Evolutionary conservation across 1,140 invertebrate genomes (phyloP).

Genomic region (Trichogramma pretiosum): DNA sequence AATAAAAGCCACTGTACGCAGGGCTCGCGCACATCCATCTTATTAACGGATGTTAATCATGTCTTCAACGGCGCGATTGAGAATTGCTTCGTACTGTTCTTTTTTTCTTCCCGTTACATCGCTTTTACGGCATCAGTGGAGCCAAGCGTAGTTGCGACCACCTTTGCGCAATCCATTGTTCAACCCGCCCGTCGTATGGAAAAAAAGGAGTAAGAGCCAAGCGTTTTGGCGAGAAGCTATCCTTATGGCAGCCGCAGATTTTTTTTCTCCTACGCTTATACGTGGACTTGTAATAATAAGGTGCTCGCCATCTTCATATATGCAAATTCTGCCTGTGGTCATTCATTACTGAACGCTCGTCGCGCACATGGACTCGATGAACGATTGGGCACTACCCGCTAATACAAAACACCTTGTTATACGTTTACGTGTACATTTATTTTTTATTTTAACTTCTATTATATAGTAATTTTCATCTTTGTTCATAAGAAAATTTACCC

Average conservation of each 20-base stretch:
- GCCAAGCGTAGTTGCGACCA: conserved; percentile 35
- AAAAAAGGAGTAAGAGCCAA: neutral
- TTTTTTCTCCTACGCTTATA: conserved; percentile 21
- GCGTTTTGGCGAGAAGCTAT: conserved; percentile 8
- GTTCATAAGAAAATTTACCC: no score
- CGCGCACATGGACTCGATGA: conserved; percentile 38
- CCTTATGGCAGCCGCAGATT: conserved; percentile 23
- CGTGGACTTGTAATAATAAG: conserved; percentile 46
- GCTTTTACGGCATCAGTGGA: no score
- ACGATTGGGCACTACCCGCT: conserved; percentile 43
- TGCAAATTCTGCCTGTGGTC: conserved; percentile 45
- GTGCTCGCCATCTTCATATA: conserved; percentile 47
- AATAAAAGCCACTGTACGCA: no score
- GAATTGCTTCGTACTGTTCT: conserved; percentile 40
- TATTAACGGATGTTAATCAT: conserved; percentile 48
- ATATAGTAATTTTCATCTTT: no score
- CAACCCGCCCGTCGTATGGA: conserved; percentile 3
- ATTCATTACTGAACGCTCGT: conserved; percentile 34
- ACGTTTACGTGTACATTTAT: no score
- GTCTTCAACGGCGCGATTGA: conserved; percentile 43
- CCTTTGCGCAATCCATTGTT: conserved; percentile 41
- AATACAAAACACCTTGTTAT: no score
- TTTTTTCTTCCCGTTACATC: no score
- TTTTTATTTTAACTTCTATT: no score
- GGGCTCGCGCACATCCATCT: conserved; percentile 42